These are phyloP conservation scores for Phytoseiulus persimilis DNA, from an alignment of 2,888 invertebrate genomes.

Conservation along the genomic window DNA sequence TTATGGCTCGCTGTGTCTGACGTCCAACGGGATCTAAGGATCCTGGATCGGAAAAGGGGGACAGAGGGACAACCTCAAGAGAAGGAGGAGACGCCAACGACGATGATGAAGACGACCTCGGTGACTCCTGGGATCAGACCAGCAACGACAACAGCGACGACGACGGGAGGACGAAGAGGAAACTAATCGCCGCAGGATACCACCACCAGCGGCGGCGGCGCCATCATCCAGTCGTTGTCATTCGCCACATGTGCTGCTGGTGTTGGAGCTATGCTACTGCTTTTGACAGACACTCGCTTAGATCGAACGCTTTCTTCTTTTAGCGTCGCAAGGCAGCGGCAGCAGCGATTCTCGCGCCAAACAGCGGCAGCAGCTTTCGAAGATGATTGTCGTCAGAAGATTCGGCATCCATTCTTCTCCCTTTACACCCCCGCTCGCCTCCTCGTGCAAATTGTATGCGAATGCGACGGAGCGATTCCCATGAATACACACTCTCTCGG, in stretches of 20 bases:
- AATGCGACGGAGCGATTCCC: background rate
- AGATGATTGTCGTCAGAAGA: slow-evolving; percentile 5
- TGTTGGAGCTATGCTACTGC: background rate
- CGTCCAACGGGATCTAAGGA: slow-evolving; percentile 16
- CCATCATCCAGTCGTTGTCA: slow-evolving; percentile 5
- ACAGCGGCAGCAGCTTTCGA: background rate
- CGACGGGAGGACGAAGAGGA: background rate
- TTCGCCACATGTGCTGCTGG: background rate
- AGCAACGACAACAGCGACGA: background rate
- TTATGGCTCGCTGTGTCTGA: slow-evolving; percentile 34
- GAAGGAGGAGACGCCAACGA: slow-evolving; percentile 5
- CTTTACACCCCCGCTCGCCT: background rate
- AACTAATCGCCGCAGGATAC: slow-evolving; percentile 5
- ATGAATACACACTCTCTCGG: background rate
- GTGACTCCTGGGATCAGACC: background rate
- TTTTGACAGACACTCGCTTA: slow-evolving; percentile 5
- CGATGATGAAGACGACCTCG: background rate
- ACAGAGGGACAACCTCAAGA: background rate
- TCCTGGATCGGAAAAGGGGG: background rate
- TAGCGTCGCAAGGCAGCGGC: background rate
- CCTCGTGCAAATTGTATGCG: background rate
- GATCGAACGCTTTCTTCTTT: slow-evolving; percentile 5
- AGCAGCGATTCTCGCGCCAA: background rate
- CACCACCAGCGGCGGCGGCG: background rate
- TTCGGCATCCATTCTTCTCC: background rate